A percentile compares a stretch with the other conserved stretches of the same genome.
phyloP scores from a whole-genome alignment of 2,113 vertebrate species.

The Coptodon bakossiorum region DNA sequence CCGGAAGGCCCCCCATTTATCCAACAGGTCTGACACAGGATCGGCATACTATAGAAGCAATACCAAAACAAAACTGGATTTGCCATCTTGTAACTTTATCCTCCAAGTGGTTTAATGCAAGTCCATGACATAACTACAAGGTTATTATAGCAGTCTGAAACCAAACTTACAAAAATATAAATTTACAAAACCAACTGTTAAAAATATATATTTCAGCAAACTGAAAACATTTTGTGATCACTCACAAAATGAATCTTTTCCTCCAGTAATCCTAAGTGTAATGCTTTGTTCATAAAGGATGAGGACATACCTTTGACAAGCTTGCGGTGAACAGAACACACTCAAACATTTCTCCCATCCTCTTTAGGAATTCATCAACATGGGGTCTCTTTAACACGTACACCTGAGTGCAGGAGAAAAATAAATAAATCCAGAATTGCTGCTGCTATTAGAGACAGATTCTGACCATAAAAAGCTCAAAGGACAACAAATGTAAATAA shows the following conservation, averaged over 20 bases:
- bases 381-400: conserved; percentile 93
- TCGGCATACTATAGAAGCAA: conserved; percentile 81
- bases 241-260: not conserved
- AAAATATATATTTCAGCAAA: not conserved
- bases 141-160: not conserved
- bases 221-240: not conserved
- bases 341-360: conserved; percentile 96
- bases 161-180: not conserved
- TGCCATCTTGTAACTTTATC: not conserved
- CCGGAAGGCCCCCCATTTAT: conserved; percentile 90
- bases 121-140: not conserved
- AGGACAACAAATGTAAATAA: not conserved
- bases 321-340: conserved; percentile 97
- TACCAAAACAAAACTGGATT: not conserved
- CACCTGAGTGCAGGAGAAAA: conserved; percentile 69
- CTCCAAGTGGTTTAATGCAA: not conserved
- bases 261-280: not conserved
- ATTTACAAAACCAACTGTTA: not conserved
- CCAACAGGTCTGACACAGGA: conserved; percentile 91
- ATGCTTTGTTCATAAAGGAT: not conserved
- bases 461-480: not conserved
- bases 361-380: conserved; percentile 90
- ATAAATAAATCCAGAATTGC: not conserved
- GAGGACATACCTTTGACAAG: conserved; percentile 84
- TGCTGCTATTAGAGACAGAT: not conserved